Conservation (phyloP, 2,113 vertebrate genomes). For the Puma concolor region DNA sequence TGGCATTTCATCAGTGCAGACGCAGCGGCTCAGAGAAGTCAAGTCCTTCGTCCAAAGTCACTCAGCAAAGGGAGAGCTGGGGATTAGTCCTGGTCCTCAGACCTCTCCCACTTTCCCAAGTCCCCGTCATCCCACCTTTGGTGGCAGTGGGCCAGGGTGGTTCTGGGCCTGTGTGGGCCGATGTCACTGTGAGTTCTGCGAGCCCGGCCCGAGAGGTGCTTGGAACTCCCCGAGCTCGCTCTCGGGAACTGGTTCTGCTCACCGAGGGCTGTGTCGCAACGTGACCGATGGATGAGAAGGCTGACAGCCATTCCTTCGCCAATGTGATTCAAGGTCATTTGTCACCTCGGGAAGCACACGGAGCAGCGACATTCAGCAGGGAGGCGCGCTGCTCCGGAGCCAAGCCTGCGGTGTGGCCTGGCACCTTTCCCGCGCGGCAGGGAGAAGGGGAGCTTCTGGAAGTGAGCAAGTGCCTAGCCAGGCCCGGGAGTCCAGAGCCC, state of each 20-base stretch:
- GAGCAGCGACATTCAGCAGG: background rate
- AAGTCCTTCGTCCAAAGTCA: background rate
- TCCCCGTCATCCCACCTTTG: background rate
- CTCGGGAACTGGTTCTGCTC: conserved; percentile 68
- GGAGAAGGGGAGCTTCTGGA: conserved; percentile 3
- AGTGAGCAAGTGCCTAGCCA: background rate
- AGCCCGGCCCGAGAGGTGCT: conserved; percentile 69
- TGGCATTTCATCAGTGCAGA: background rate
- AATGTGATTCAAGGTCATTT: conserved; percentile 31
- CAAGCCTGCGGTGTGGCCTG: background rate
- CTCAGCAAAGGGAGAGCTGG: background rate
- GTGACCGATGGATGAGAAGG: conserved; percentile 34
- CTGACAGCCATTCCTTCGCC: conserved; percentile 52
- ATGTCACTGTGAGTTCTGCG: conserved; percentile 66
- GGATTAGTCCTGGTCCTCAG: background rate
- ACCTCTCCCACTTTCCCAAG: background rate
- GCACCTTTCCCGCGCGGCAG: background rate
- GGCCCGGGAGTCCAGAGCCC: background rate
- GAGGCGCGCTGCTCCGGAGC: background rate
- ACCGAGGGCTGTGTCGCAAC: conserved; percentile 32
- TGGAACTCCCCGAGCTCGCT: conserved; percentile 53
- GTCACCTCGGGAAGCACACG: background rate
- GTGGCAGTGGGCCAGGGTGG: conserved; percentile 39
- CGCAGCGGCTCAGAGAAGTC: background rate
- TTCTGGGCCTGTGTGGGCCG: conserved; percentile 60